These are phyloP conservation scores for Torymus texanus DNA, from an alignment of 2,888 invertebrate genomes.

Conservation along the genomic window DNA sequence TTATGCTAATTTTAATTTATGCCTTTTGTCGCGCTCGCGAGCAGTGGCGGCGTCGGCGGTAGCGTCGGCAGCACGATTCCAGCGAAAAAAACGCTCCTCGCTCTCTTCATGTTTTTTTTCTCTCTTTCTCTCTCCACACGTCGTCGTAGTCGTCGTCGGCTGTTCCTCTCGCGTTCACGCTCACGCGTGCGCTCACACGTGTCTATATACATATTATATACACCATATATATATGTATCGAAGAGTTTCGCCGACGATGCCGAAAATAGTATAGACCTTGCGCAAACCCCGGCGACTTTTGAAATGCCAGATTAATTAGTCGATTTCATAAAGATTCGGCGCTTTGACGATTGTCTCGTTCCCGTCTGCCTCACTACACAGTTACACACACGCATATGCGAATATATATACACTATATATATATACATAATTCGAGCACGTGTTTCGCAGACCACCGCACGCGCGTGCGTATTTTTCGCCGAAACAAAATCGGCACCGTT, in stretches of 20 bases:
- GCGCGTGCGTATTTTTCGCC: constrained; percentile 16
- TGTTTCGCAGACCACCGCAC: constrained; percentile 26
- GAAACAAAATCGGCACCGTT: constrained; percentile 41
- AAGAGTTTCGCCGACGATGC: too few relatives aligned
- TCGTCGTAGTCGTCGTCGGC: constrained; percentile 3
- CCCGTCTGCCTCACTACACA: background rate
- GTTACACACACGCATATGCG: background rate
- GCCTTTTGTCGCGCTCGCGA: constrained; percentile 60
- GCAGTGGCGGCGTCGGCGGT: constrained; percentile 36
- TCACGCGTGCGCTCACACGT: too few relatives aligned
- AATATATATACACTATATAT: too few relatives aligned
- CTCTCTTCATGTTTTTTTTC: background rate
- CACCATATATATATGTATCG: too few relatives aligned
- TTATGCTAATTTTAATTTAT: constrained; percentile 71
- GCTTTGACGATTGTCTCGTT: constrained; percentile 56
- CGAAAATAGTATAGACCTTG: background rate
- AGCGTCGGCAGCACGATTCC: constrained; percentile 9
- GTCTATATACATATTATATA: too few relatives aligned
- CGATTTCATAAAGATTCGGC: constrained; percentile 60
- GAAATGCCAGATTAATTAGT: constrained; percentile 70
- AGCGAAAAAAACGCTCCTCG: background rate
- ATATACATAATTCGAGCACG: too few relatives aligned
- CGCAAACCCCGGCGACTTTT: constrained; percentile 49
- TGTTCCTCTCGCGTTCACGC: too few relatives aligned
- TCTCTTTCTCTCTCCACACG: background rate